Conservation (phyloP, 2,113 vertebrate genomes). For the Chaetops frenatus region DNA sequence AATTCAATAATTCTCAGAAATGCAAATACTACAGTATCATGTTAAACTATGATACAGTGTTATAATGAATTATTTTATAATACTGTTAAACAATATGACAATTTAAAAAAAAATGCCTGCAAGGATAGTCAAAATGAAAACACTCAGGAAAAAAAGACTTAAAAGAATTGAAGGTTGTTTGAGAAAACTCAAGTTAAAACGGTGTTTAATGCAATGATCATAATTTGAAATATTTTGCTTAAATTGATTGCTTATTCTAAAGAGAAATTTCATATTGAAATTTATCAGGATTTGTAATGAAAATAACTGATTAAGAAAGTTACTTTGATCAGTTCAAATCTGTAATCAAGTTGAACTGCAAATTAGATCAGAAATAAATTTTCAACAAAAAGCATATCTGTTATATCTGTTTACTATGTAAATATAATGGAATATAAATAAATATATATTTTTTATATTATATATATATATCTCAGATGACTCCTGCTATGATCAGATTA, state of each 20-base stretch:
- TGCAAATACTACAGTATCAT: neutral
- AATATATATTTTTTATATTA: too few species aligned
- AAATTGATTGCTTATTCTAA: neutral
- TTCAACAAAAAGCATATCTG: neutral
- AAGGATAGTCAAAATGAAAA: neutral
- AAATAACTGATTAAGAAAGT: neutral
- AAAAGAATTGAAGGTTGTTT: neutral
- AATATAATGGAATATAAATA: neutral
- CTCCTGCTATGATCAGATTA: neutral
- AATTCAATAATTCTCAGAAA: neutral
- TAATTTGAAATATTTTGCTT: neutral
- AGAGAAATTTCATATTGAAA: neutral
- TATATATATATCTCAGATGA: too few species aligned
- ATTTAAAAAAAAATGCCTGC: neutral
- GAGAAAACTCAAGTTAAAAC: neutral
- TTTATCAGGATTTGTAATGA: neutral
- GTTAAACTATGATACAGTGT: neutral
- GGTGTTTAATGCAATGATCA: too few species aligned
- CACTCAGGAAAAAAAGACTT: neutral
- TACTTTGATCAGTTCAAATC: neutral
- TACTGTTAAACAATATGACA: neutral
- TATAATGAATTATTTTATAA: neutral
- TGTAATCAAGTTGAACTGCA: neutral
- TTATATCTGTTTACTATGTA: neutral
- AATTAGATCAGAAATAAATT: neutral